Conservation (phyloP, 2,888 invertebrate species). For the Caenorhabditis imperialis region DNA sequence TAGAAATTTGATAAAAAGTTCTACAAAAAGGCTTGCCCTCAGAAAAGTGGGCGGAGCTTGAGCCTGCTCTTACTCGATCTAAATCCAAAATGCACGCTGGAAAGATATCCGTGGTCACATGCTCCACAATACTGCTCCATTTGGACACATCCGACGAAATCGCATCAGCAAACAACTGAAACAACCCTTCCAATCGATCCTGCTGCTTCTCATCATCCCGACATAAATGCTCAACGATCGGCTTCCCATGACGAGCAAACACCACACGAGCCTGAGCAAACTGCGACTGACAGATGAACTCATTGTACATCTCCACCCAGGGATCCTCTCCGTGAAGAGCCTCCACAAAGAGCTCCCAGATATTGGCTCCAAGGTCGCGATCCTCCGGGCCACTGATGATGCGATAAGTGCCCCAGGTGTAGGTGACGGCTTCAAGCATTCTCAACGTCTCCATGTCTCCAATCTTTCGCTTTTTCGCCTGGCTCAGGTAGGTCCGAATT, state of each 20-base stretch:
- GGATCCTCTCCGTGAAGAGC: constrained; percentile 48
- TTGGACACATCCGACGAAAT: constrained; percentile 40
- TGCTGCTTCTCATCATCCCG: constrained; percentile 1
- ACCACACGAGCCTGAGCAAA: constrained; percentile 57
- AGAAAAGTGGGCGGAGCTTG: too few species aligned
- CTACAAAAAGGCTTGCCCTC: too few species aligned
- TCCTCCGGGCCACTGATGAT: constrained; percentile 42
- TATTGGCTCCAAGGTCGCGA: constrained; percentile 7
- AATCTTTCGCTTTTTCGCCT: constrained; percentile 53
- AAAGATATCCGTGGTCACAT: constrained; percentile 49
- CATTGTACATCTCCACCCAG: constrained; percentile 52
- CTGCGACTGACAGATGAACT: constrained; percentile 15
- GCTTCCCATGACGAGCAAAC: constrained; percentile 46
- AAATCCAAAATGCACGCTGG: constrained; percentile 25
- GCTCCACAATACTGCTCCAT: constrained; percentile 53
- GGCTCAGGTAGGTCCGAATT: constrained; percentile 45
- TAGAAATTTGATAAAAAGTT: too few species aligned
- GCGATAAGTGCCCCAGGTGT: constrained; percentile 58
- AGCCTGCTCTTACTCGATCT: constrained; percentile 16
- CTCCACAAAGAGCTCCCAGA: constrained; percentile 57
- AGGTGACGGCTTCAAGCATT: constrained; percentile 37
- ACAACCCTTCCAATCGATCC: constrained; percentile 18
- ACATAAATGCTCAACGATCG: constrained; percentile 28
- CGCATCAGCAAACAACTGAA: constrained; percentile 20
- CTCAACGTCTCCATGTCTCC: constrained; percentile 51